These are phyloP conservation scores for Ophthalmolycus amberensis DNA, from an alignment of 2,113 vertebrate species.

Conservation along the genomic window DNA sequence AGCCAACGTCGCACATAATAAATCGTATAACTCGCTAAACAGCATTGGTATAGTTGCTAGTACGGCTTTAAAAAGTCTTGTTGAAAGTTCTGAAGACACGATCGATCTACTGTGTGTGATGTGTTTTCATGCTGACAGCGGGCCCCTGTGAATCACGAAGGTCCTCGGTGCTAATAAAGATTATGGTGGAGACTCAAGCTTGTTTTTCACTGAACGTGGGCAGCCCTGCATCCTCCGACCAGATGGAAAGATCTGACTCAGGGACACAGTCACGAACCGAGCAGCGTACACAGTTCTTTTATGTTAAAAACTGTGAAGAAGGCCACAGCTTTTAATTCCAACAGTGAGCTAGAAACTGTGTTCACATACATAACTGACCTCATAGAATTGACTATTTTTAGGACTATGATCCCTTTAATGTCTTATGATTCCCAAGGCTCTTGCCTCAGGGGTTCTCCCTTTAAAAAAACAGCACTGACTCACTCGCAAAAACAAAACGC, in stretches of 20 bases:
- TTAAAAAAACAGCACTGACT: neutral
- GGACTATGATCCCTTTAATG: neutral
- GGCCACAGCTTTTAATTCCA: neutral
- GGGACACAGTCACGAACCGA: neutral
- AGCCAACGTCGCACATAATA: neutral
- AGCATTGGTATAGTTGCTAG: neutral
- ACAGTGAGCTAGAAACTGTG: neutral
- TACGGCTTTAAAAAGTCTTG: neutral
- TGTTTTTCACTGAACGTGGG: neutral
- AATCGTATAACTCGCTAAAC: neutral
- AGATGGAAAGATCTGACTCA: conserved; percentile 1
- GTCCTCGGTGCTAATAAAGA: neutral
- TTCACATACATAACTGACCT: neutral
- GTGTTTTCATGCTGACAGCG: neutral
- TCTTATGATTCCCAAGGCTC: neutral
- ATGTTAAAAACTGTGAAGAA: neutral
- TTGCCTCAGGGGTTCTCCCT: neutral
- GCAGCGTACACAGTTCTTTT: neutral
- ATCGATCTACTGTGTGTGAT: neutral
- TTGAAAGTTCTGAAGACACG: neutral
- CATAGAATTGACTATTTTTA: neutral
- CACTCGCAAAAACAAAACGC: neutral
- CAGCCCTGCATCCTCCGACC: neutral
- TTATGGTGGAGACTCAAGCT: neutral
- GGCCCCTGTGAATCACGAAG: neutral